Evolutionary conservation across 2,113 vertebrate species (phyloP).

Genomic region (Crotalus helleri): DNA sequence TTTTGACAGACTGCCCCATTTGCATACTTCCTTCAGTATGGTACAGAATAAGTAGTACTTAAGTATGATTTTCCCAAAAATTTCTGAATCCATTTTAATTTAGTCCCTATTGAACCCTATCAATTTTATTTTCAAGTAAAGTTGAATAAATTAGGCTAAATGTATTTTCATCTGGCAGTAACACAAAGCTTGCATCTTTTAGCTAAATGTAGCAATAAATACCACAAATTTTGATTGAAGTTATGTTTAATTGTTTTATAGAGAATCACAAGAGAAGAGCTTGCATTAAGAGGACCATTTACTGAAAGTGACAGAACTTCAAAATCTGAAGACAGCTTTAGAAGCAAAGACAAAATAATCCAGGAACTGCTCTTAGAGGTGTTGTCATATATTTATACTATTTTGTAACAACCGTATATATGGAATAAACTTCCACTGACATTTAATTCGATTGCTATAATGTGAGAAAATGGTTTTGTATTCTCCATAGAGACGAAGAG

Average conservation of each 20-base stretch:
- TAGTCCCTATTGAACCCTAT: not conserved
- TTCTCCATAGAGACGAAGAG: not conserved
- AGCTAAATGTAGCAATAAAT: not conserved
- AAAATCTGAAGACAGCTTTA: constrained; percentile 59
- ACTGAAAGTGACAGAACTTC: constrained; percentile 59
- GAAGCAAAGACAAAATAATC: constrained; percentile 60
- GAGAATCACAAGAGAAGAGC: constrained; percentile 63
- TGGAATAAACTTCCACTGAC: not conserved
- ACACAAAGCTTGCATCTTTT: not conserved
- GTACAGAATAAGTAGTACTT: not conserved
- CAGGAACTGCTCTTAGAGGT: constrained; percentile 61
- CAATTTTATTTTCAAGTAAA: not conserved
- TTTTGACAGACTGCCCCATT: not conserved
- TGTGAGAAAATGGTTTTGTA: not conserved
- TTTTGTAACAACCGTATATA: not conserved
- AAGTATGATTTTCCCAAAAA: not conserved
- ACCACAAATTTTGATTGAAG: constrained; percentile 9
- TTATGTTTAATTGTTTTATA: constrained; percentile 21
- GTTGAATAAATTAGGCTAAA: not conserved
- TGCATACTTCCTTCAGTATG: not conserved
- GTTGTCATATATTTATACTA: constrained; percentile 28
- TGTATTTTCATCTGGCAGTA: constrained; percentile 2
- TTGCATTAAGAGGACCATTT: constrained; percentile 58
- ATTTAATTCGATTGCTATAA: not conserved
- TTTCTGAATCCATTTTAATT: not conserved